Base-by-base conservation (phyloP, 2,113 vertebrate genomes). In the Petaurus breviceps region DNA sequence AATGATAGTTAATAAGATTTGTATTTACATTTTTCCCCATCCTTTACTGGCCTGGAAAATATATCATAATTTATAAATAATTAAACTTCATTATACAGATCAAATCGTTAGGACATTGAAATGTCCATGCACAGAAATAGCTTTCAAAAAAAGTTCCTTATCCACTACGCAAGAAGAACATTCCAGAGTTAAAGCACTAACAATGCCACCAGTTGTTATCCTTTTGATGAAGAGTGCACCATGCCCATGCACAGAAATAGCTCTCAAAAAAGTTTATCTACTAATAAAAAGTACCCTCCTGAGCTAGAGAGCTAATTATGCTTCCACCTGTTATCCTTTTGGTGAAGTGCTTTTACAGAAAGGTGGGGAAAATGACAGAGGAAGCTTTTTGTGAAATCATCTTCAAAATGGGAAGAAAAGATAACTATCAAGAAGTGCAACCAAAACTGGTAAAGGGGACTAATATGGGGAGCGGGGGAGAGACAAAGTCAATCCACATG, bases 31-130 rank as follows among this genome's bases (percentile, higher is more conserved):
- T 14, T 28, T 61, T 51, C 51, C 84, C 68, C 55, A 52, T n/a
- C 91, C 22, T 91, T 55, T 89, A 26, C 0, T 25, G 37, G 37
- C 22, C 53, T 95, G 61, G 92, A 90, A 94, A 94, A 77, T 0
- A 2, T 25, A 84, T n/a, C 26, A 46, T 90, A 84, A 94, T 68
- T 93, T 61, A 52, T 31, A 93, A 92, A 96, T 51, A 93, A 52
- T 8, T 61, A 92, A 52, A 24, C 19, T 43, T 92, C 93, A 92
- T 2, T 49, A 95, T 2, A 51, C 0, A 31, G 90, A 52, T 16
- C 51, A 68, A 12, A 52, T 49, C 51, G 51, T 91, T 53, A 28
- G 26, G 49, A 91, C 57, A 53, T 46, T 31, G 61, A 50, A 46
- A 46, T 26, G 91, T 28, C 1, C 37, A 89, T 51, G n/a, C 52